Evolutionary conservation across 1,140 invertebrate genomes (phyloP).

Genomic region (Ephestia elutella): DNA sequence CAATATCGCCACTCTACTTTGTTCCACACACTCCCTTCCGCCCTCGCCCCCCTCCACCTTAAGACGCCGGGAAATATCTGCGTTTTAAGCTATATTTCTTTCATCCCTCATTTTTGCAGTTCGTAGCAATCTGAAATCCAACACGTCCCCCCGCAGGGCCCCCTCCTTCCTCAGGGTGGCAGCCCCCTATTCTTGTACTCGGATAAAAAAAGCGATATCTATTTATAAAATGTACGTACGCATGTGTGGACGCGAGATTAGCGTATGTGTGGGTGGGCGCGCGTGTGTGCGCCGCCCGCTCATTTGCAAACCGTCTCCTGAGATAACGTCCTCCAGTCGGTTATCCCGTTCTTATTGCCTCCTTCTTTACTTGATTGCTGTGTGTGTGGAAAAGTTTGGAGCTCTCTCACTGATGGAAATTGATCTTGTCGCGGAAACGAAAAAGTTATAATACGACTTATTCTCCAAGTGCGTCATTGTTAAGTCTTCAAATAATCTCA

Average conservation of each 20-base stretch:
- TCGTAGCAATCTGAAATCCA: constrained; percentile 75
- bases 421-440: constrained; percentile 51
- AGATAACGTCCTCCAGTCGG: constrained; percentile 67
- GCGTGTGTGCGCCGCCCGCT: constrained; percentile 55
- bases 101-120: constrained; percentile 77
- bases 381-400: constrained; percentile 61
- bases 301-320: constrained; percentile 73
- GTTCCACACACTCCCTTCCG: constrained; percentile 68
- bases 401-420: constrained; percentile 50
- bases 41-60: constrained; percentile 49
- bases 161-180: constrained; percentile 46
- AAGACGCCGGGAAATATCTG: constrained; percentile 74
- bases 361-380: constrained; percentile 66
- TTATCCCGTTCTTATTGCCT: constrained; percentile 70
- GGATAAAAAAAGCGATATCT: constrained; percentile 73
- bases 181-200: constrained; percentile 66
- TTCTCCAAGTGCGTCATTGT: constrained; percentile 17
- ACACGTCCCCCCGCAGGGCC: constrained; percentile 65
- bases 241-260: constrained; percentile 56
- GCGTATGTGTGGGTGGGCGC: constrained; percentile 42
- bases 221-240: constrained; percentile 71
- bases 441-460: constrained; percentile 51
- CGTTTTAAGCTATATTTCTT: constrained; percentile 77
- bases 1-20: constrained; percentile 74
- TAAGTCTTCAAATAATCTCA: constrained; percentile 11